Evolutionary conservation across 2,113 vertebrate species (phyloP).

Genomic region (Sula dactylatra): DNA sequence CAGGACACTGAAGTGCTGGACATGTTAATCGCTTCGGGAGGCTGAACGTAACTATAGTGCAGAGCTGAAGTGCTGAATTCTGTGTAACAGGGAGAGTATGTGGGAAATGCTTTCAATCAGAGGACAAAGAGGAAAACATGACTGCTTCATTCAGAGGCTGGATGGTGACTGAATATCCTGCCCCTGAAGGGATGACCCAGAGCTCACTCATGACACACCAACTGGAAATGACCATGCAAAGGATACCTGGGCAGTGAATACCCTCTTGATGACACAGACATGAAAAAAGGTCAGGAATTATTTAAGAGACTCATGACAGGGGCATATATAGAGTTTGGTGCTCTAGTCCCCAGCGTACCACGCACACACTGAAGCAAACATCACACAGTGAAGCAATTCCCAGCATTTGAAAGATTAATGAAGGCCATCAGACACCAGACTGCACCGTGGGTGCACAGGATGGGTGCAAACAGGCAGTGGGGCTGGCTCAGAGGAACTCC

Average conservation of each 20-base stretch:
- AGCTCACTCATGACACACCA: neutral
- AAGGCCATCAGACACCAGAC: neutral
- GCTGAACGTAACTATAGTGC: neutral
- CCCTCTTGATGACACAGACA: neutral
- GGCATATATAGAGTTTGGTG: neutral
- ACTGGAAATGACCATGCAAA: neutral
- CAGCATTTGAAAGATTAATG: neutral
- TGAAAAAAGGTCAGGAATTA: neutral
- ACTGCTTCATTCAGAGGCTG: neutral
- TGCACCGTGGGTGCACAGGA: no score
- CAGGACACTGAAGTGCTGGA: neutral
- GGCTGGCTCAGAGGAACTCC: neutral
- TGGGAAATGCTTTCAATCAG: neutral
- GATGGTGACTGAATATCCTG: neutral
- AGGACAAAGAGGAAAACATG: neutral
- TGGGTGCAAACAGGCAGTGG: neutral
- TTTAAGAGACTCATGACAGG: neutral
- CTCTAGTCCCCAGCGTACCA: neutral
- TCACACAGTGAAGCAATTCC: neutral
- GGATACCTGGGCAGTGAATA: neutral
- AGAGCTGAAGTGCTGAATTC: neutral
- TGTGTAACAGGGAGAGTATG: neutral
- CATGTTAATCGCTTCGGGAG: accelerated
- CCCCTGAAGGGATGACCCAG: neutral
- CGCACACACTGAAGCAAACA: neutral